Percentiles rank a stretch among this genome's conserved stretches.
phyloP scores from a whole-genome alignment of 2,797 vertebrate species.

The Pseudomugil tenellus region DNA sequence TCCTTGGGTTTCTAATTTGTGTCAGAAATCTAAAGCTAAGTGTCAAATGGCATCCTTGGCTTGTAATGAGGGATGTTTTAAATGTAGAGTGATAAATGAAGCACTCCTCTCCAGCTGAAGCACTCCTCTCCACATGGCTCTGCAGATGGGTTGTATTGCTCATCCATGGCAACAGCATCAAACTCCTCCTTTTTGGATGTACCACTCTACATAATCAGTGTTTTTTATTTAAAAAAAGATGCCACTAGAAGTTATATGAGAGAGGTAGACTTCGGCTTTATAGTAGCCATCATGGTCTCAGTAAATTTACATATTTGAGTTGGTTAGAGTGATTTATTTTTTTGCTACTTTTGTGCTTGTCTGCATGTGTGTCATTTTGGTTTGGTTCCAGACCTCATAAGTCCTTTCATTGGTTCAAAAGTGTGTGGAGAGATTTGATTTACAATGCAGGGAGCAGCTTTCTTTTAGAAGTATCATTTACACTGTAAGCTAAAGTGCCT shows the following conservation, averaged over 20 bases:
- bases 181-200: slow-evolving; percentile 81
- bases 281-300: slow-evolving; percentile 27
- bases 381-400: slow-evolving; percentile 34
- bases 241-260: slow-evolving; percentile 40
- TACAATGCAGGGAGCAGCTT: slow-evolving; percentile 42
- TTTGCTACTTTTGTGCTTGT: slow-evolving; percentile 31
- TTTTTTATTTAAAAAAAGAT: slow-evolving; percentile 51
- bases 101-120: slow-evolving; percentile 60
- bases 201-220: slow-evolving; percentile 51
- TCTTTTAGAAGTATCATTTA: slow-evolving; percentile 62
- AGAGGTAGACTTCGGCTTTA: slow-evolving; percentile 48
- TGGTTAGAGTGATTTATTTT: not conserved
- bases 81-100: slow-evolving; percentile 52
- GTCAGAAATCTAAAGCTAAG: slow-evolving; percentile 43
- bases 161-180: slow-evolving; percentile 85
- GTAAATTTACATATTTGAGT: slow-evolving; percentile 42
- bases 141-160: slow-evolving; percentile 78
- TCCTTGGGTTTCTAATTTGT: slow-evolving; percentile 44
- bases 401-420: slow-evolving; percentile 44
- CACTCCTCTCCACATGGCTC: slow-evolving; percentile 81
- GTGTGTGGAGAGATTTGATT: slow-evolving; percentile 54
- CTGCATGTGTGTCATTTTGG: slow-evolving; percentile 28
- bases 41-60: slow-evolving; percentile 39
- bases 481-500: slow-evolving; percentile 55
- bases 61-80: slow-evolving; percentile 52